Percentiles rank a stretch among this genome's conserved stretches.
These are phyloP conservation scores for Carollia perspicillata DNA, from an alignment of 2,113 vertebrate species.

Conservation along the genomic window DNA sequence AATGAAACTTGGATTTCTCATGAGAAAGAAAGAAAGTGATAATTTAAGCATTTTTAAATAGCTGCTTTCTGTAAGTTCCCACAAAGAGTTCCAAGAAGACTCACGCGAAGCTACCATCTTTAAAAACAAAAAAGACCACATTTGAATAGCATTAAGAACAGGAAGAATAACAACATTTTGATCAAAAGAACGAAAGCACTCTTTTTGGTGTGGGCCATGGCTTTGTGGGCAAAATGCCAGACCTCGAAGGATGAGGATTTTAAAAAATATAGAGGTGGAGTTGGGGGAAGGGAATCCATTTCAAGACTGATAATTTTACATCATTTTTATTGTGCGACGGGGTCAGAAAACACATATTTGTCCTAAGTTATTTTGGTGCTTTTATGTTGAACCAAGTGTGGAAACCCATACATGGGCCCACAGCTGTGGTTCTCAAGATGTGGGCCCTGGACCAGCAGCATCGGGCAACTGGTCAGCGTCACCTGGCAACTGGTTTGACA, in stretches of 20 bases:
- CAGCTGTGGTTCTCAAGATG: not conserved
- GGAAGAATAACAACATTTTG: not conserved
- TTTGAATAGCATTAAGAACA: not conserved
- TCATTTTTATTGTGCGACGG: not conserved
- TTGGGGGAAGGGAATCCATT: not conserved
- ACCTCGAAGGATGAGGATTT: not conserved
- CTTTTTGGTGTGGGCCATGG: not conserved
- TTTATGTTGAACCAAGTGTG: not conserved
- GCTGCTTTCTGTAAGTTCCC: not conserved
- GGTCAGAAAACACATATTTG: not conserved
- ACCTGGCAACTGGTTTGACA: no score
- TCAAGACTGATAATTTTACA: not conserved
- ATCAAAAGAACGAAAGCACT: not conserved
- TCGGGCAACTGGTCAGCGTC: no score
- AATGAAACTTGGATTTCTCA: not conserved
- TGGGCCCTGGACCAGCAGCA: not conserved
- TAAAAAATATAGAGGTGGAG: not conserved
- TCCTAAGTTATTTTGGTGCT: not conserved
- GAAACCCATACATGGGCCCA: not conserved
- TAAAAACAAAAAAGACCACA: not conserved
- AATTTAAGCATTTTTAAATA: not conserved
- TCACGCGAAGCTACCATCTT: not conserved
- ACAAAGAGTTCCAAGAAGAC: not conserved
- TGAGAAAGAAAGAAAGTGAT: not conserved
- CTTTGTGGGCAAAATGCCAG: not conserved